Conservation (phyloP, 1,140 invertebrate genomes). For the Atopsyche davidsoni region DNA sequence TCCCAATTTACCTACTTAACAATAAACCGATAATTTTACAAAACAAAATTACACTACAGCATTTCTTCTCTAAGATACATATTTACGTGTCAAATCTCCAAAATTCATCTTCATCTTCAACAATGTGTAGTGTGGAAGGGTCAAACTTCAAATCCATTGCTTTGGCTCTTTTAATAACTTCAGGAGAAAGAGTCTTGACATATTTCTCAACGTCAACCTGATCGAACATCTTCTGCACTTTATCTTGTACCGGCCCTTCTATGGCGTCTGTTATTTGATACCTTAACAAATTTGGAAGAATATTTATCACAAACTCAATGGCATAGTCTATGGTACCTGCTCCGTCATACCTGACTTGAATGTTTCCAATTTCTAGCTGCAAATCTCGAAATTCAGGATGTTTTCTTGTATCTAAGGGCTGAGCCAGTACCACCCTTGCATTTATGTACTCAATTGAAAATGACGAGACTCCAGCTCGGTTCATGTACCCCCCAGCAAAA, state of each 20-base stretch:
- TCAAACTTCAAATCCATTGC: conserved; percentile 43
- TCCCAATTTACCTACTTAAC: too few species aligned
- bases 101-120: conserved; percentile 43
- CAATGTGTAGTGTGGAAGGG: conserved; percentile 29
- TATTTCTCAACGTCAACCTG: conserved; percentile 65
- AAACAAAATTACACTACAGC: too few species aligned
- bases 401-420: conserved; percentile 69
- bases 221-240: conserved; percentile 59
- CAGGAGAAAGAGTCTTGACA: conserved; percentile 60
- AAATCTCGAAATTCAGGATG: conserved; percentile 63
- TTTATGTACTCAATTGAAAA: conserved; percentile 73
- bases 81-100: conserved; percentile 47
- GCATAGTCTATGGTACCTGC: conserved; percentile 75
- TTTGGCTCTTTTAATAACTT: conserved; percentile 55
- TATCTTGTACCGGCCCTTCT: conserved; percentile 64
- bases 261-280: conserved; percentile 80
- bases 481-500: conserved; percentile 58
- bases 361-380: conserved; percentile 75
- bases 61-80: too few species aligned
- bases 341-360: conserved; percentile 69
- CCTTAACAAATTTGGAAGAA: conserved; percentile 73
- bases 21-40: too few species aligned
- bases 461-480: conserved; percentile 61
- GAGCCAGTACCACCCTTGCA: conserved; percentile 58
- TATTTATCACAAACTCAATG: conserved; percentile 69